Evolutionary conservation across 2,888 invertebrate species (phyloP).

Genomic region (Ischnus inquisitorius): DNA sequence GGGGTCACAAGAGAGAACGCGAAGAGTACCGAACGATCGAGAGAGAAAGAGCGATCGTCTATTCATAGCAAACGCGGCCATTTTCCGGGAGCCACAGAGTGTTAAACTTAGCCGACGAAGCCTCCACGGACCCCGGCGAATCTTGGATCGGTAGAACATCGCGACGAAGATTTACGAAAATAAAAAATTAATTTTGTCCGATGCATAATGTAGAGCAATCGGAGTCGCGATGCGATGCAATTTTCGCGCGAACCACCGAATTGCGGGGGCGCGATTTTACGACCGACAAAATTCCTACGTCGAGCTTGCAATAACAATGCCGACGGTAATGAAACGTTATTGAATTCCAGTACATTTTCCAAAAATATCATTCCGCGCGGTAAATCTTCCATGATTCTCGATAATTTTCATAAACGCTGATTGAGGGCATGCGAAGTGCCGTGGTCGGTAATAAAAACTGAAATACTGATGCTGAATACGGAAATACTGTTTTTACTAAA

Average conservation of each 20-base stretch:
- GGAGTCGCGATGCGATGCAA: slow-evolving; percentile 1
- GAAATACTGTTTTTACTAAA: too few species aligned
- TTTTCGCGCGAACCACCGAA: background rate
- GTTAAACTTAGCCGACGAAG: slow-evolving; percentile 79
- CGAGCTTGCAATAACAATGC: too few species aligned
- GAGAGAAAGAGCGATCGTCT: slow-evolving; percentile 70
- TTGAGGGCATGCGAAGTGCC: too few species aligned
- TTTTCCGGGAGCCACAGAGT: slow-evolving; percentile 81
- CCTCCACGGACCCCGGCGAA: slow-evolving; percentile 70
- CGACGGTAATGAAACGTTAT: too few species aligned
- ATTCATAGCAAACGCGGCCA: slow-evolving; percentile 81
- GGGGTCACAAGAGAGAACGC: slow-evolving; percentile 73
- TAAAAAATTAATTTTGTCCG: slow-evolving; percentile 47
- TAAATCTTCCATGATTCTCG: too few species aligned
- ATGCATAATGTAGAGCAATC: slow-evolving; percentile 49
- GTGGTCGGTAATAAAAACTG: too few species aligned
- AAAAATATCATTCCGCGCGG: too few species aligned
- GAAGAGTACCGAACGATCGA: slow-evolving; percentile 12
- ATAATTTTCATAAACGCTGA: too few species aligned
- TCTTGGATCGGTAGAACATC: slow-evolving; percentile 65
- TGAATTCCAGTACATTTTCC: too few species aligned
- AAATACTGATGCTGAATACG: too few species aligned
- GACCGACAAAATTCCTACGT: too few species aligned
- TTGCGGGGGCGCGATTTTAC: too few species aligned
- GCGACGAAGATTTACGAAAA: slow-evolving; percentile 47